Evolutionary conservation across 2,888 invertebrate species (phyloP), one percentile per base, ranked within the genome.

Genomic region (Luperina testacea): DNA sequence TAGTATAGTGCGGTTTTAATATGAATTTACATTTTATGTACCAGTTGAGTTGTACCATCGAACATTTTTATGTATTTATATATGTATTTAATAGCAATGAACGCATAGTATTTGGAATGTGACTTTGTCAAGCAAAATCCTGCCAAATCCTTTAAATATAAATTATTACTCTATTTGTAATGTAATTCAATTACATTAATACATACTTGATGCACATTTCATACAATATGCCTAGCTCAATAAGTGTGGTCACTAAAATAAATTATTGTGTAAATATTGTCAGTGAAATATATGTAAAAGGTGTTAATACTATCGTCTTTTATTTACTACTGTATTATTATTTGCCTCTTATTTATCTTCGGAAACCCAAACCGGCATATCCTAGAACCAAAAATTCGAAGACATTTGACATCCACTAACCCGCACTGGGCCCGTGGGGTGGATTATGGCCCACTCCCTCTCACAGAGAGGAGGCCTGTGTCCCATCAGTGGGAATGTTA

Each of bases 231-330:
- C 94, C 94, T 97, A 97, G 96, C 96, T 96, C 96, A 96, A 95
- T 96, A 96, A 96, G 96, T 96, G 96, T 96, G 95, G 96, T 96
- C 96, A 97, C 96, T 95, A 93, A 95, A 95, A 94, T 93, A 95
- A 95, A 94, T 92, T 93, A 95, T 95, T 95, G 93, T 97, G 97
- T 97, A 97, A 96, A 97, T 97, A 97, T 96, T 95, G 93, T 96
- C 95, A 94, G 95, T 96, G 96, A 96, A 95, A 96, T 96, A 96
- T 94, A 96, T 96, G 96, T 96, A 96, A 96, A 96, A 96, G 94
- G 95, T 96, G 96, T 96, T 96, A 95, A 92, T 85, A 88, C 68
- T 82, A 77, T 68, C 32, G 87, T 77, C 65, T 89, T 89, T 91
- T 85, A 89, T 90, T 90, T 90, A 92, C 90, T 87, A 87, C 83